phyloP scores from a whole-genome alignment of 1,140 invertebrate species.

The Leucophenga varia region DNA sequence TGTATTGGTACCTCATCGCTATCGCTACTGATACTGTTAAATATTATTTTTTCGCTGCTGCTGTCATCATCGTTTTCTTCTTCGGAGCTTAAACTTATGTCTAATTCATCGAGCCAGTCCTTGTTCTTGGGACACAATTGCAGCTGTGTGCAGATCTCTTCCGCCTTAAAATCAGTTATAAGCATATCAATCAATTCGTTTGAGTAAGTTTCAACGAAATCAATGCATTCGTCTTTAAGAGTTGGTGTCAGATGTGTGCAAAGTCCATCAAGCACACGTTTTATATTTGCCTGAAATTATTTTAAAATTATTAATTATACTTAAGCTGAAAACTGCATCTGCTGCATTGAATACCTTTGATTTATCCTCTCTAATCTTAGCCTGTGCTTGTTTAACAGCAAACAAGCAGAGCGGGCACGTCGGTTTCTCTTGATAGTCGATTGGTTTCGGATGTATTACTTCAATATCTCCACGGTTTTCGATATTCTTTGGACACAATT shows the following conservation, averaged over 20 bases:
- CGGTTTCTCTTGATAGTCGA: constrained; percentile 57
- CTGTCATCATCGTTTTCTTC: constrained; percentile 14
- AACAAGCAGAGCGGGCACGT: constrained; percentile 80
- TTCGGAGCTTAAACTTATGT: constrained; percentile 30
- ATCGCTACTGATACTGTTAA: constrained; percentile 31
- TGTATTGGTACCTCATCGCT: constrained; percentile 28
- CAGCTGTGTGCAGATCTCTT: constrained; percentile 76
- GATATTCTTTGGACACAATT: constrained; percentile 58
- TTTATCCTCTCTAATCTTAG: constrained; percentile 45
- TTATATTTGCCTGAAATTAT: constrained; percentile 63
- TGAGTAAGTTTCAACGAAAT: constrained; percentile 76
- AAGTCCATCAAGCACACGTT: constrained; percentile 69
- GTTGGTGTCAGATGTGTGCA: constrained; percentile 69
- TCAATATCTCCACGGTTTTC: constrained; percentile 57
- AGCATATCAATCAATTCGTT: constrained; percentile 76
- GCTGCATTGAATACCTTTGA: constrained; percentile 33
- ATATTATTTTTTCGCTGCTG: constrained; percentile 30
- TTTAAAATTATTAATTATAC: no score
- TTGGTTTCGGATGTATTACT: constrained; percentile 57
- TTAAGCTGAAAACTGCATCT: constrained; percentile 47
- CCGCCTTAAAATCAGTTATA: constrained; percentile 71
- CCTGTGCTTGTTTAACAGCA: constrained; percentile 66
- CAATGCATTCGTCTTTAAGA: constrained; percentile 67
- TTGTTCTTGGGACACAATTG: constrained; percentile 66
- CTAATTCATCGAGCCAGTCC: constrained; percentile 35